phyloP scores from a whole-genome alignment of 2,113 vertebrate genomes.

The Sitta europaea region DNA sequence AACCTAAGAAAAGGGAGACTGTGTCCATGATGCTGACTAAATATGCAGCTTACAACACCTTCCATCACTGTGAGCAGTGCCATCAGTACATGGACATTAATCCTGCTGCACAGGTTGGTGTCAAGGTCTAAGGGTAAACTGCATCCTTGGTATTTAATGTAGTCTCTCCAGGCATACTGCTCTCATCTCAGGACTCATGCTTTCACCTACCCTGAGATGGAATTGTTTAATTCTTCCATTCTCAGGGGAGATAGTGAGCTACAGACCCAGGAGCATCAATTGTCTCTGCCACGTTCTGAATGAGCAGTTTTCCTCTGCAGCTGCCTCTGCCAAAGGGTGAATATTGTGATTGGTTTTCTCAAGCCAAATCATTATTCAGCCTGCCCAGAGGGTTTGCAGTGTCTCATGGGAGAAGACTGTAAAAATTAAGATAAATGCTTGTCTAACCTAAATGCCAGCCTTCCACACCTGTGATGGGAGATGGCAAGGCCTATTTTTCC shows the following conservation, averaged over 20 bases:
- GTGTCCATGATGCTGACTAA: slow-evolving; percentile 91
- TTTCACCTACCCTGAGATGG: background rate
- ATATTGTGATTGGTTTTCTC: background rate
- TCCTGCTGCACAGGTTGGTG: slow-evolving; percentile 80
- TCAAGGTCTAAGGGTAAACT: background rate
- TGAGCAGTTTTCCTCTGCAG: background rate
- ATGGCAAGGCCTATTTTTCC: background rate
- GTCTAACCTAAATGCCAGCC: background rate
- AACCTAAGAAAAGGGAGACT: slow-evolving; percentile 78
- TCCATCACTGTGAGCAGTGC: slow-evolving; percentile 98
- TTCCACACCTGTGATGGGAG: background rate
- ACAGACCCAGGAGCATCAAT: background rate
- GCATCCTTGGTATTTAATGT: background rate
- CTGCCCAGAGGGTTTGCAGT: background rate
- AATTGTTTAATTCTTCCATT: background rate
- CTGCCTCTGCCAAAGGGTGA: background rate
- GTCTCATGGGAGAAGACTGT: background rate
- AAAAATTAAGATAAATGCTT: background rate
- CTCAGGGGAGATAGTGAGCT: background rate
- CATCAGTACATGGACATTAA: slow-evolving; percentile 90
- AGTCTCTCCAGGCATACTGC: background rate
- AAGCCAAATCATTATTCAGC: background rate
- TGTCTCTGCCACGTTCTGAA: background rate
- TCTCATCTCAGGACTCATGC: background rate
- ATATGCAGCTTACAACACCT: slow-evolving; percentile 94